Evolutionary conservation across 2,113 vertebrate species (phyloP), one percentile per base, ranked within the genome.

Genomic region (Tyto alba): DNA sequence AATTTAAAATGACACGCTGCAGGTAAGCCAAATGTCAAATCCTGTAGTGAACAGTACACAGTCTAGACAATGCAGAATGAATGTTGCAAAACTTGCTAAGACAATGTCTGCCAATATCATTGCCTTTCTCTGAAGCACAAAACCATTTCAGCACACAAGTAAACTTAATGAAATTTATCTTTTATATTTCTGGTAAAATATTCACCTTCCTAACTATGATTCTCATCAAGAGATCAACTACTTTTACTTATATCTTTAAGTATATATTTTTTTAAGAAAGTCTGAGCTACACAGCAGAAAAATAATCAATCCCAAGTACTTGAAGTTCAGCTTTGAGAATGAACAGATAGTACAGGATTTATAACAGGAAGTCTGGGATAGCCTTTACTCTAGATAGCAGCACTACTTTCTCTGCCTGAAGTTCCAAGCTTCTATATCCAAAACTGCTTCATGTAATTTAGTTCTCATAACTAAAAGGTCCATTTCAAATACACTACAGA

Each of bases 11-110:
- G 52, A 20, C 48, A n/a, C 23, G 10, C 6, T 53, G 57, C 25
- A 9, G 7, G 16, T 45, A n/a, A 63, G 34, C 47, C 18, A 29
- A 56, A 73, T 30, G 48, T 36, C 40, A 40, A 88, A 64, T 9
- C 43, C 8, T 29, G 25, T 7, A 23, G 34, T 15, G 38, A 63
- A 69, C 53, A 32, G 0, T 1, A 1, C 38, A 23, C 25, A 5
- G 2, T 23, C 43, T 25, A 25, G 66, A 48, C 34, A 50, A 48
- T 45, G 48, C 59, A 66, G 92, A 68, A 43, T 23, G 47, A 47
- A 45, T 7, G 8, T 13, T 73, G 36, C 69, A 45, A n/a, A 55
- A 22, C 16, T 9, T 16, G 16, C 50, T 47, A 19, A 53, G 64
- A 38, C 13, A 21, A 4, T 7, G 8, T 21, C 67, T 85, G 59